These are phyloP conservation scores for Cnemophilus loriae DNA, from an alignment of 2,113 vertebrate genomes.

Conservation along the genomic window DNA sequence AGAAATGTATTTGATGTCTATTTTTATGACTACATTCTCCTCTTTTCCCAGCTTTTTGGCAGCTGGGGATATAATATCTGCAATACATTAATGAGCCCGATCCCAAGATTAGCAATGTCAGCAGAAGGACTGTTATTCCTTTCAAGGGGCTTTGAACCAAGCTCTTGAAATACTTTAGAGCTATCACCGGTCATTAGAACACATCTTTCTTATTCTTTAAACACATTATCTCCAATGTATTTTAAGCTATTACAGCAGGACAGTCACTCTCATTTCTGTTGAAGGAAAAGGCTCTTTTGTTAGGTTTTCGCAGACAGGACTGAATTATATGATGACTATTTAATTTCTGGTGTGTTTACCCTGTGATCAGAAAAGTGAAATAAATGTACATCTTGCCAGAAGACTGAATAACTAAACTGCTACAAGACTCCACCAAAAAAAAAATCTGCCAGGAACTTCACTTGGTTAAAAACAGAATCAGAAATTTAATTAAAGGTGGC, in stretches of 20 bases:
- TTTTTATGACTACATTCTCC: conserved; percentile 17
- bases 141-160: conserved; percentile 16
- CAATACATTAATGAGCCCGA: conserved; percentile 25
- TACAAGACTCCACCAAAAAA: background rate
- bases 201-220: background rate
- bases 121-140: conserved; percentile 28
- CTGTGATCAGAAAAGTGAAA: conserved; percentile 6
- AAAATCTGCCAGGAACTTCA: background rate
- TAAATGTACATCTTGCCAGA: background rate
- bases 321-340: background rate
- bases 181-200: conserved; percentile 9
- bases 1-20: conserved; percentile 15
- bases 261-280: background rate
- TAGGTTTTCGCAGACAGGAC: background rate
- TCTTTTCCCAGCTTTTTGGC: background rate
- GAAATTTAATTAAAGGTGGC: background rate
- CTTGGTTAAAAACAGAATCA: background rate
- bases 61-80: conserved; percentile 13
- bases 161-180: conserved; percentile 12
- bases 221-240: background rate
- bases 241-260: conserved; percentile 20
- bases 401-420: background rate
- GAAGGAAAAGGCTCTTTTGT: background rate
- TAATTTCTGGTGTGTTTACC: background rate
- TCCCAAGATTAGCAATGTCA: conserved; percentile 23